These are phyloP conservation scores for Muscicapa comitata DNA, from an alignment of 2,797 vertebrate species.

Conservation along the genomic window DNA sequence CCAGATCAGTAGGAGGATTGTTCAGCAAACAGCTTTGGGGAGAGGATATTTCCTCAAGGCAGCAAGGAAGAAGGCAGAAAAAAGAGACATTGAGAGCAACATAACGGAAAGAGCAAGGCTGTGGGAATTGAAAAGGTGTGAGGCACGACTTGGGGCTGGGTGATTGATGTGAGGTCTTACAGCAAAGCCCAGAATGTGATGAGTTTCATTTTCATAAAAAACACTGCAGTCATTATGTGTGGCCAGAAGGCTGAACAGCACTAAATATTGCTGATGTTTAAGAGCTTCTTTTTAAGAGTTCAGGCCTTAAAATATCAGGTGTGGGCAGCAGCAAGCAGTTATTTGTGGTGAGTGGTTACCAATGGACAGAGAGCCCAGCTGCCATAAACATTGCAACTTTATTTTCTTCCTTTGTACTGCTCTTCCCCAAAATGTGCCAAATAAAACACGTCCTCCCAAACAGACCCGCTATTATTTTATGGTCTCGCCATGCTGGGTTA, in stretches of 20 bases:
- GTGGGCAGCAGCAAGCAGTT: slow-evolving; percentile 44
- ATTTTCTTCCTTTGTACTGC: slow-evolving; percentile 35
- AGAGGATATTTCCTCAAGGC: neutral
- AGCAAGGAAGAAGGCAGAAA: neutral
- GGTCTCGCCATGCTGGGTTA: neutral
- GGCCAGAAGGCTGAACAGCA: neutral
- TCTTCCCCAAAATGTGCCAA: slow-evolving; percentile 14
- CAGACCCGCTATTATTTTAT: slow-evolving; percentile 24
- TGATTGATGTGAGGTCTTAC: slow-evolving; percentile 53
- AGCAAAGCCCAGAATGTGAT: slow-evolving; percentile 42
- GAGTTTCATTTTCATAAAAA: slow-evolving; percentile 60
- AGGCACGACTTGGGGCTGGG: slow-evolving; percentile 14
- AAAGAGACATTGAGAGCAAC: neutral
- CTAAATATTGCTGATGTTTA: slow-evolving; percentile 49
- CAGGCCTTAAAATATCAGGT: slow-evolving; percentile 28
- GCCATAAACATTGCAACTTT: slow-evolving; percentile 31
- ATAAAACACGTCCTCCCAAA: slow-evolving; percentile 48
- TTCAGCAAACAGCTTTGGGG: neutral
- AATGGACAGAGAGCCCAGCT: slow-evolving; percentile 16
- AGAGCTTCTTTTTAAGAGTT: slow-evolving; percentile 46
- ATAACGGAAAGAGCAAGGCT: neutral
- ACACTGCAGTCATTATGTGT: slow-evolving; percentile 48
- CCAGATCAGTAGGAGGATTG: neutral
- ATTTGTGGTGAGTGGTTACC: slow-evolving; percentile 55
- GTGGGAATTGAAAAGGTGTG: slow-evolving; percentile 4